These are phyloP conservation scores for Athetis lepigone DNA, from an alignment of 2,888 invertebrate genomes.

Conservation along the genomic window DNA sequence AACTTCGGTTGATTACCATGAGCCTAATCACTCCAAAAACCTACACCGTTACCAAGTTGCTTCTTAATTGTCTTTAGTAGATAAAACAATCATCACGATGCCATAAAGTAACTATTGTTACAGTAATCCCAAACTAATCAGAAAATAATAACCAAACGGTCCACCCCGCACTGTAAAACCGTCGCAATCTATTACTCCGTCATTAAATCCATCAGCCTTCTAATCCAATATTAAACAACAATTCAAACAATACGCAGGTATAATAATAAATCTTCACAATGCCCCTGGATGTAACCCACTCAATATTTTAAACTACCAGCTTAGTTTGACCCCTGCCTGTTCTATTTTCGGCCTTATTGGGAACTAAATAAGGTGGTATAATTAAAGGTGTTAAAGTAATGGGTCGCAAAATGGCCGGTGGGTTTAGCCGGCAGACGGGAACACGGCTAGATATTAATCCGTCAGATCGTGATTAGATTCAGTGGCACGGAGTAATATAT, in stretches of 20 bases:
- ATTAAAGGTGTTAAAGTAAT: conserved; percentile 64
- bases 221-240: conserved; percentile 86
- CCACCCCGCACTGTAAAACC: conserved; percentile 1
- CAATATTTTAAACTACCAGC: conserved; percentile 64
- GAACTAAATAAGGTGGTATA: conserved; percentile 51
- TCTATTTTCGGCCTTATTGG: conserved; percentile 57
- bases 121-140: background rate
- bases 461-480: conserved; percentile 89
- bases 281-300: conserved; percentile 68
- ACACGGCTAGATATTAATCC: conserved; percentile 87
- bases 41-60: too few species aligned
- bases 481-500: conserved; percentile 89
- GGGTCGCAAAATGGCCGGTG: conserved; percentile 78
- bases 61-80: background rate
- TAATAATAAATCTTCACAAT: conserved; percentile 85
- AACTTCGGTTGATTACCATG: too few species aligned
- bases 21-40: too few species aligned
- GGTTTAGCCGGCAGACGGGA: conserved; percentile 77
- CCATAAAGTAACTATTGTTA: background rate
- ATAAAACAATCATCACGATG: background rate
- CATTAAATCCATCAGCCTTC: conserved; percentile 65
- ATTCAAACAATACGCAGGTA: conserved; percentile 84
- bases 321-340: conserved; percentile 31
- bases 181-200: conserved; percentile 62
- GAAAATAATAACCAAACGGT: conserved; percentile 11